Evolutionary conservation across 2,797 vertebrate species (phyloP), one percentile per base, ranked within the genome.

Genomic region (Mycteria americana): DNA sequence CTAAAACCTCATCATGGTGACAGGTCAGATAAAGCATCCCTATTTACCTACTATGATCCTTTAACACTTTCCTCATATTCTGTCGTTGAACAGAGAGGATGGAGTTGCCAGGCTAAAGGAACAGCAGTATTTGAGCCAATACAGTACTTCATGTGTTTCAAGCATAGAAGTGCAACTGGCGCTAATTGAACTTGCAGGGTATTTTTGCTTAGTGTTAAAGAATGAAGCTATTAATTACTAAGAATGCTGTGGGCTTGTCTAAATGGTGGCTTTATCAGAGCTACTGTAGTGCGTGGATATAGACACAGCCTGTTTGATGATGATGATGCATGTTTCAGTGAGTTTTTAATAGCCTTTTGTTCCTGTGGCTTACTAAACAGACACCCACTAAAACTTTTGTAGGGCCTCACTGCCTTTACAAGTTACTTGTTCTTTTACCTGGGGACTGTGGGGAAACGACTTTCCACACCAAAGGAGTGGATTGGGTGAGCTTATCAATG

Each of bases 361-460:
- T 85, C 48, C 24, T 80, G 5, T 56, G 62, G 9, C 51, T 82
- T 83, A 25, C 78, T 70, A 37, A 80, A 43, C 8, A 72, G 41
- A 85, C 48, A 74, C 57, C 27, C 10, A 59, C 46, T 95, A 45
- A 97, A 95, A 88, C 78, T 92, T 97, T 72, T 2, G 0, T 97
- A 96, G 92, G 68, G 90, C 88, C 53, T 96, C 33, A 37, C 89
- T 95, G 73, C 96, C 83, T 89, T 97, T 96, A 80, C 82, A 78
- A 95, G 59, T 75, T 96, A 94, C 4, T 96, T 97, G 53, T 92
- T 96, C 88, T 97, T 96, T 93, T 63, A 87, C 8, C 59, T 95
- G 92, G 78, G 90, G 83, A 78, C 76, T 86, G 64, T 93, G 92
- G 51, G 78, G 11, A 94, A 97, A n/a, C 94, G 8, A 93, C 86